These are phyloP conservation scores for Dufourea novaeangliae DNA, from an alignment of 1,140 invertebrate species.

Conservation along the genomic window DNA sequence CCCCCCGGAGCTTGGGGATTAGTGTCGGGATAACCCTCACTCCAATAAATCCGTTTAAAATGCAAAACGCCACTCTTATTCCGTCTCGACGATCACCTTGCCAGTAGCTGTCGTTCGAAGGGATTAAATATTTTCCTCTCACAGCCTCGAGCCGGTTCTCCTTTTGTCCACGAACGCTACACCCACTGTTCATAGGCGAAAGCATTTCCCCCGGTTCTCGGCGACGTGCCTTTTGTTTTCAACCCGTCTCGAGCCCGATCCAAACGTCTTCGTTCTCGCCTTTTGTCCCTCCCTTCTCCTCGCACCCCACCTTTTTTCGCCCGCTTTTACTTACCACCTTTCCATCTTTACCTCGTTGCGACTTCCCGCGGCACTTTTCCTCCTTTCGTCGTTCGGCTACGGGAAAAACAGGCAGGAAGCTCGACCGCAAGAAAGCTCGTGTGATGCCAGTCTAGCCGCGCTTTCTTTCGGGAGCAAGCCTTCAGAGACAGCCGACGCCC, in stretches of 20 bases:
- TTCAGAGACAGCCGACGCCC: constrained; percentile 27
- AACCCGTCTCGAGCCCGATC: constrained; percentile 34
- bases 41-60: constrained; percentile 27
- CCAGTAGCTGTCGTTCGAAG: constrained; percentile 2
- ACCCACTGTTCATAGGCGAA: constrained; percentile 21
- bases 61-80: constrained; percentile 25
- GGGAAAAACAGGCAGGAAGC: constrained; percentile 20
- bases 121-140: constrained; percentile 59
- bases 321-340: constrained; percentile 6
- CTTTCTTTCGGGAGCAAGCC: constrained; percentile 25
- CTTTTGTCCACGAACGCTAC: constrained; percentile 39
- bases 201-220: constrained; percentile 39
- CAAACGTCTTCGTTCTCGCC: constrained; percentile 49
- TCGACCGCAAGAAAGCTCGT: constrained; percentile 35
- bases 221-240: constrained; percentile 53
- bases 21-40: not conserved
- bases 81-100: not conserved
- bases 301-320: not conserved
- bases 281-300: constrained; percentile 25
- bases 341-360: constrained; percentile 35
- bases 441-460: constrained; percentile 10
- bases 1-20: not conserved
- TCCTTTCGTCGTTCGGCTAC: not conserved
- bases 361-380: constrained; percentile 41
- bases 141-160: constrained; percentile 4